Evolutionary conservation across 1,140 invertebrate genomes (phyloP).

Genomic region (Tribolium castaneum): DNA sequence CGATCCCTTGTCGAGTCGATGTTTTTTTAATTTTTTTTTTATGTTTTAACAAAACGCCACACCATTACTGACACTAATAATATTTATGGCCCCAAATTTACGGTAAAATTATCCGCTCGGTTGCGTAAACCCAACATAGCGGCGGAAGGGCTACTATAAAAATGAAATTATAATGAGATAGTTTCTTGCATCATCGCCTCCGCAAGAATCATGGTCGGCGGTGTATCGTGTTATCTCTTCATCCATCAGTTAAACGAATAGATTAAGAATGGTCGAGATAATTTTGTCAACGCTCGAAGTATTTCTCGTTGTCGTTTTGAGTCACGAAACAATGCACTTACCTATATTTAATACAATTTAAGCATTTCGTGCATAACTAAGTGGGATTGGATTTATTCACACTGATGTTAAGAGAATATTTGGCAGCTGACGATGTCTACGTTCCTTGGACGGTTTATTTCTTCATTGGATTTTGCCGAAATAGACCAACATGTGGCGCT

Average conservation of each 20-base stretch:
- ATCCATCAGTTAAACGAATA: neutral
- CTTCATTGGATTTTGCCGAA: neutral
- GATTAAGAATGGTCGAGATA: neutral
- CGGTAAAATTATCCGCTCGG: constrained; percentile 24
- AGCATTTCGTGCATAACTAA: constrained; percentile 32
- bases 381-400: constrained; percentile 2
- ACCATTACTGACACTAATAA: too few species aligned
- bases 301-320: neutral
- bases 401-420: constrained; percentile 4
- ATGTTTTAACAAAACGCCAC: too few species aligned
- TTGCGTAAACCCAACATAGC: neutral
- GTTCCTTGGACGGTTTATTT: constrained; percentile 5
- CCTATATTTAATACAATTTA: constrained; percentile 36
- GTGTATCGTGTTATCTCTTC: constrained; percentile 7
- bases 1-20: too few species aligned
- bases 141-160: constrained; percentile 16
- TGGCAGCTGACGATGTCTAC: constrained; percentile 11
- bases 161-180: constrained; percentile 30
- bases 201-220: constrained; percentile 6
- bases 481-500: neutral
- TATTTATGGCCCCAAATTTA: neutral
- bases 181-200: constrained; percentile 32
- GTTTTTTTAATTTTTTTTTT: too few species aligned
- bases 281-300: neutral
- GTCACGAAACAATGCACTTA: constrained; percentile 27